A percentile compares a stretch with the other conserved stretches of the same genome.
phyloP scores from a whole-genome alignment of 2,113 vertebrate species.

The Pseudorhombus dupliciocellatus region DNA sequence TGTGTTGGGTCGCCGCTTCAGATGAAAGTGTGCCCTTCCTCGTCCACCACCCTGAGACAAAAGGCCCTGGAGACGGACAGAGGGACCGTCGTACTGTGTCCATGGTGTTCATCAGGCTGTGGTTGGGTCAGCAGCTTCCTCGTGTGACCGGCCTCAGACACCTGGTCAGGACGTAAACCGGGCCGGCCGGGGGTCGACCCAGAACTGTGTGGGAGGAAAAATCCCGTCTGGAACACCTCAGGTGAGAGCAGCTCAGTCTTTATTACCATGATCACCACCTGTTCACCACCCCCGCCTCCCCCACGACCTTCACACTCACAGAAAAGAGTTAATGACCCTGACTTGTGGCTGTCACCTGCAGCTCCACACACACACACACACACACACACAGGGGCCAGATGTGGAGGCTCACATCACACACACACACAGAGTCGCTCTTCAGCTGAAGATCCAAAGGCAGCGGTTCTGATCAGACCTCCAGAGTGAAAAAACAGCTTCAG shows the following conservation, averaged over 20 bases:
- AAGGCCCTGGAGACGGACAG: not conserved
- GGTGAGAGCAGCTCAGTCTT: too few species aligned
- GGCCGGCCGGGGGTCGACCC: too few species aligned
- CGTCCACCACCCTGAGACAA: not conserved
- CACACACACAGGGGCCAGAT: slow-evolving; percentile 49
- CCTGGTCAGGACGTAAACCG: too few species aligned
- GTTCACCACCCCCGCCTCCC: slow-evolving; percentile 36
- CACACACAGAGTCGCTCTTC: not conserved
- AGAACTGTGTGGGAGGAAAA: too few species aligned
- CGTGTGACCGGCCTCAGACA: too few species aligned
- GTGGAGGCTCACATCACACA: slow-evolving; percentile 19
- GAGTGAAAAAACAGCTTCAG: not conserved
- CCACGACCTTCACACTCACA: slow-evolving; percentile 17
- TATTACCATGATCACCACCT: slow-evolving; percentile 64
- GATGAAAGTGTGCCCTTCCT: not conserved
- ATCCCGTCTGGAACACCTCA: too few species aligned
- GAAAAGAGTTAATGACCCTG: slow-evolving; percentile 63
- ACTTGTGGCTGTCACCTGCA: slow-evolving; percentile 74
- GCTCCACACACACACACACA: slow-evolving; percentile 45
- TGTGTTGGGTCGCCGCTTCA: not conserved
- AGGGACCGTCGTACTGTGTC: too few species aligned
- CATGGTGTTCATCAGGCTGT: not conserved
- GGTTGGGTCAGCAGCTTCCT: too few species aligned
- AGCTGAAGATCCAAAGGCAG: not conserved
- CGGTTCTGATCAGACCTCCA: not conserved